These are phyloP conservation scores for Tipula unca DNA, from an alignment of 2,888 invertebrate species.

Conservation along the genomic window DNA sequence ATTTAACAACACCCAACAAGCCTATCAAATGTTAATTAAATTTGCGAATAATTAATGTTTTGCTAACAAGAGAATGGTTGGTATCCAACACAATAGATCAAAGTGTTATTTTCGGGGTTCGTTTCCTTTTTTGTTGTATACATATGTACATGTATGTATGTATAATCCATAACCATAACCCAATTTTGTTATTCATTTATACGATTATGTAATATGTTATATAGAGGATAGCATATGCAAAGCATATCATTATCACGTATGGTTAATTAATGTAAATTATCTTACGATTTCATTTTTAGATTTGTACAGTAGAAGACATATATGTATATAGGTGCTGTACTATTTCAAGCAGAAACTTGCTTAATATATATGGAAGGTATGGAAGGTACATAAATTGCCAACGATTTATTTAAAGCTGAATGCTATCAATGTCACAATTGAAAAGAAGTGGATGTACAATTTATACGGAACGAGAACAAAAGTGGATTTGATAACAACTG, in stretches of 20 bases:
- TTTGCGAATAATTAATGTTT: conserved; percentile 14
- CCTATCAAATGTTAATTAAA: conserved; percentile 8
- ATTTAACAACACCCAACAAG: not conserved
- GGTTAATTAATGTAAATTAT: not conserved
- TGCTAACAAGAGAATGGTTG: not conserved
- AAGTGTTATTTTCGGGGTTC: not conserved
- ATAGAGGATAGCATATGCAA: not conserved
- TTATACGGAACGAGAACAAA: no score
- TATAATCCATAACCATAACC: not conserved
- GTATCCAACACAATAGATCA: conserved; percentile 14
- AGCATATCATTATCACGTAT: not conserved
- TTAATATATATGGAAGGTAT: no score
- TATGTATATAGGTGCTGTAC: not conserved
- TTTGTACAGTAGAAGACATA: not conserved
- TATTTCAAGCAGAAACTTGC: no score
- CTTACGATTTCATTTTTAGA: not conserved
- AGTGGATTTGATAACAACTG: no score
- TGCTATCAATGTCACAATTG: no score
- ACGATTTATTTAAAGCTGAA: no score
- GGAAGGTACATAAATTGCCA: no score
- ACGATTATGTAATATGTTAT: not conserved
- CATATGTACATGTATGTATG: not conserved
- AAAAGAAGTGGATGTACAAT: no score
- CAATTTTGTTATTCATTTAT: not conserved
- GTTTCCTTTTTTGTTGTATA: not conserved